Base-by-base conservation (phyloP, 2,797 vertebrate species). In the Rhadinocentrus ornatus region DNA sequence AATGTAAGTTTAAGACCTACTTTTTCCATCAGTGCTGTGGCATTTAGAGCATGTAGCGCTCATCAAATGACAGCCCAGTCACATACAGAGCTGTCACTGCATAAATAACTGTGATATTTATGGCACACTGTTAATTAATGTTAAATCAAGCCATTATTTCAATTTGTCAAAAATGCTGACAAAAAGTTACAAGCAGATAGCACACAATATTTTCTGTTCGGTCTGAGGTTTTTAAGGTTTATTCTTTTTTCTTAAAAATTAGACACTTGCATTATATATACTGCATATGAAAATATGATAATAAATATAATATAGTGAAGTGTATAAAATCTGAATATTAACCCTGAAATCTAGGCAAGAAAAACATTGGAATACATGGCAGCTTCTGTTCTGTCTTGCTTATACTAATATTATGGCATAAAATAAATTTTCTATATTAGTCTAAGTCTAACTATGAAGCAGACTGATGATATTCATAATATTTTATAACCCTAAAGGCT, bases 1-100 rank as follows among this genome's bases (percentile, higher is more conserved):
- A 89, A 91, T 90, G 75, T 71, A 64, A 85, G 68, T 89, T 84
- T 83, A 85, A 86, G 89, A 86, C 85, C 80, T 88, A 86, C 73
- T 91, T 90, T 75, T 52, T 78, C 87, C 81, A 85, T 72, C 79
- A 85, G 66, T 55, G 13, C 44, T 46, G 6, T 46, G 44, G 44
- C 44, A 46, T 31, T 57, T 57, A 22, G 22, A 7, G 48, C 39
- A 63, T 35, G 44, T 22, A 2, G 53, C 35, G 20, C 31, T 75
- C 5, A 32, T 29, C 15, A 67, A 34, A 50, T 29, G 27, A 75
- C 27, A 7, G n/a, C 41, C 35, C 56, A 48, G 11, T 27, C 52
- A 70, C 57, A 58, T 39, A 41, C 39, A 29, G 31, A n/a, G 32
- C 59, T 24, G 48, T 44, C 41, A 46, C 32, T 41, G 11, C n/a